These are phyloP conservation scores for Darevskia mixta DNA, from an alignment of 2,797 vertebrate species.

Conservation along the genomic window DNA sequence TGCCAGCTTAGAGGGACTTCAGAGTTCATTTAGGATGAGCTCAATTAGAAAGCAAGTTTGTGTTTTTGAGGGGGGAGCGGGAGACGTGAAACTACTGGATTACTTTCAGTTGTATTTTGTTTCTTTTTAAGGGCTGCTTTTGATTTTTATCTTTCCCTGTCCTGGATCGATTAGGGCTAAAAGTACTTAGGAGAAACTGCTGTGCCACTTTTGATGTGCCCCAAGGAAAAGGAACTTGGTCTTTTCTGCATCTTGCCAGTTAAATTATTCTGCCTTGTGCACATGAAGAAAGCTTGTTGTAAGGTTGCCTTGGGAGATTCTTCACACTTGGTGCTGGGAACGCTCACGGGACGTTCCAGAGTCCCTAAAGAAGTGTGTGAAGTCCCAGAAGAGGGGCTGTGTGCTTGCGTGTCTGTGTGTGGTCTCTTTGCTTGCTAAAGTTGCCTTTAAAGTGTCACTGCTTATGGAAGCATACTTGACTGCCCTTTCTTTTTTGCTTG, in stretches of 20 bases:
- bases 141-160: accelerated
- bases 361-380: too few species aligned
- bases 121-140: not conserved
- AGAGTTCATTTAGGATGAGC: accelerated
- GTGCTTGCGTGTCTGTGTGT: too few species aligned
- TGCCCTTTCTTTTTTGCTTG: conserved; percentile 11
- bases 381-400: not conserved
- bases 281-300: accelerated
- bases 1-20: not conserved
- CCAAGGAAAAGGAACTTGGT: not conserved
- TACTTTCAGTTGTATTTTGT: not conserved
- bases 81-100: not conserved
- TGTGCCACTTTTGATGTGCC: not conserved
- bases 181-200: not conserved
- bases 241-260: not conserved
- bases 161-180: not conserved
- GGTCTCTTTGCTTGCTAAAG: too few species aligned
- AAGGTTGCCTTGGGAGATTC: conserved; percentile 50
- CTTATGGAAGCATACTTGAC: not conserved
- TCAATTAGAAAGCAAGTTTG: not conserved
- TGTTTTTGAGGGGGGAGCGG: not conserved
- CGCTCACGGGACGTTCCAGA: not conserved
- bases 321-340: not conserved
- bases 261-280: not conserved
- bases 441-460: too few species aligned